Evolutionary conservation across 1,140 invertebrate genomes (phyloP), one percentile per base, ranked within the genome.

Genomic region (Caerostris darwini): DNA sequence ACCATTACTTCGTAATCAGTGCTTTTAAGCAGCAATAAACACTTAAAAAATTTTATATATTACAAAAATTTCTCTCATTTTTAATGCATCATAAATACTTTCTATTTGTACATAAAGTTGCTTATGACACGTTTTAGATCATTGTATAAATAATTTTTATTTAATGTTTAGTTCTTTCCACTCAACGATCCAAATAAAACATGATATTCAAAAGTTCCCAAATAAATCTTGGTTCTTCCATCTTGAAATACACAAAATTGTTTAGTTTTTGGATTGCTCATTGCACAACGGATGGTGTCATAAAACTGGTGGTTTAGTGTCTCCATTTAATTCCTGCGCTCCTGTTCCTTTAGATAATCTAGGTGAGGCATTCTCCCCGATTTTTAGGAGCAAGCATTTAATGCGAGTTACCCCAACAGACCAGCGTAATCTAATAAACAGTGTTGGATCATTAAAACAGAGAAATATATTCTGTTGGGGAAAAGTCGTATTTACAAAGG

Each of bases 401-500:
- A 50, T 77, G 71, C 53, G 71, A 77, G 14, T 50, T 50, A 77
- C 71, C 71, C 71, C 71, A 77, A 77, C 71, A 77, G 71, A 77
- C 34, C 71, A 77, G 71, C 8, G 71, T 77, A 77, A 77, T 77
- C 71, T 77, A 77, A 77, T 77, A 77, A 77, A 77, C 71, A 77
- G 71, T 77, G 34, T 77, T 34, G 71, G 50, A 77, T 77, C 71
- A 77, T 77, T 77, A 77, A 77, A 77, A 77, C 34, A 34, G 69
- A 77, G 69, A 77, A 77, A 77, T 77, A 53, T 7, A 19, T 34
- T 50, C 19, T 77, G 8, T 12, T 77, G 10, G 8, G 34, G 53
- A 12, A 50, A 77, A 50, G 34, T 77, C 34, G 71, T 77, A 77
- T 50, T 77, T 77, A 77, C 71, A 50, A 77, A 77, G 71, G 71